Conservation (phyloP, 2,113 vertebrate genomes). For the Hypanus sabinus region DNA sequence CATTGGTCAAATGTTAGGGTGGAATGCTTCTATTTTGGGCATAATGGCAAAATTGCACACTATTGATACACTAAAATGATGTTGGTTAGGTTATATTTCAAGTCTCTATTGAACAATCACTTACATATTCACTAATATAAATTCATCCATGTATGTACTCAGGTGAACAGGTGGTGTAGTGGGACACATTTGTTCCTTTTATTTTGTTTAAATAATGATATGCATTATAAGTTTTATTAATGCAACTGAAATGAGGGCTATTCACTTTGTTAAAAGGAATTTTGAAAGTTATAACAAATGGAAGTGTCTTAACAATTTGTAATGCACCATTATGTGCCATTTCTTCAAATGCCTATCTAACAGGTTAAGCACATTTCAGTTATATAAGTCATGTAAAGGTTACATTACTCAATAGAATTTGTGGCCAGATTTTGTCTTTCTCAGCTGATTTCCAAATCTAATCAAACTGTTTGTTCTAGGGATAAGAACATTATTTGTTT, state of each 20-base stretch:
- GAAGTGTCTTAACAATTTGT: background rate
- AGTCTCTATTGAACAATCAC: background rate
- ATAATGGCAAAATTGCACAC: background rate
- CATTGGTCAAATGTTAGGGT: background rate
- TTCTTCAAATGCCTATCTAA: too few species aligned
- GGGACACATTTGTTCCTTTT: background rate
- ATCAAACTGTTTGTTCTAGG: background rate
- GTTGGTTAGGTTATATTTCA: background rate
- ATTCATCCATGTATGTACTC: too few species aligned
- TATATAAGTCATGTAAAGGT: too few species aligned
- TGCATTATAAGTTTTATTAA: background rate
- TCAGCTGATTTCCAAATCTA: background rate
- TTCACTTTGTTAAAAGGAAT: background rate
- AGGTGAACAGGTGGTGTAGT: too few species aligned
- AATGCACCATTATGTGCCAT: background rate
- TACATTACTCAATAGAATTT: background rate
- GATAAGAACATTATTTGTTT: conserved; percentile 12
- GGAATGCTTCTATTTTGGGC: background rate
- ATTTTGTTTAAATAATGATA: background rate
- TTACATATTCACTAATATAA: background rate
- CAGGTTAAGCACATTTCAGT: too few species aligned
- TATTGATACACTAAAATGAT: background rate
- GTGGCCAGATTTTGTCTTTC: background rate
- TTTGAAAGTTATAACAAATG: background rate
- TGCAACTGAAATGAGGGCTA: background rate